Percentiles rank a stretch among this genome's conserved stretches.
Evolutionary conservation across 2,888 invertebrate genomes (phyloP).

Genomic region (Rhagonycha lutea): DNA sequence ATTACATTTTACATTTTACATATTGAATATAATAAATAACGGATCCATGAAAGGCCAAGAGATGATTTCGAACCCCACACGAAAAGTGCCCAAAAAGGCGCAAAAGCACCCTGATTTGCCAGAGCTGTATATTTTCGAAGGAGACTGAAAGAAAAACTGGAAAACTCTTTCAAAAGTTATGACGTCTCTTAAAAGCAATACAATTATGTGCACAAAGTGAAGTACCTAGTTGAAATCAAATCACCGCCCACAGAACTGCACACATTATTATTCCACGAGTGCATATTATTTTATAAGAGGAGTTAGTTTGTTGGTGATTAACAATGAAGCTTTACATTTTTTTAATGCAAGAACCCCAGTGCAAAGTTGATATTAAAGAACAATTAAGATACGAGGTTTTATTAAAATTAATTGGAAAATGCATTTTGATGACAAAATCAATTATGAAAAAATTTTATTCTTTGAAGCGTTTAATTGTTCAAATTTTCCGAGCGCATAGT

Average conservation of each 20-base stretch:
- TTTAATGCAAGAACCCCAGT: background rate
- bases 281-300: conserved; percentile 51
- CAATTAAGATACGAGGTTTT: background rate
- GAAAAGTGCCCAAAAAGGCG: too few species aligned
- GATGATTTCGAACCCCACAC: too few species aligned
- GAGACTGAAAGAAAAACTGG: conserved; percentile 6
- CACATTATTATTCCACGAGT: conserved; percentile 48
- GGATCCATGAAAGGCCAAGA: too few species aligned
- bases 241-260: conserved; percentile 45
- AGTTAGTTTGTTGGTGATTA: conserved; percentile 45
- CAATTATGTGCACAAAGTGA: conserved; percentile 30
- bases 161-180: conserved; percentile 9
- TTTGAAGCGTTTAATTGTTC: background rate
- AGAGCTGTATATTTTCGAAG: too few species aligned
- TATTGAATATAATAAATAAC: background rate
- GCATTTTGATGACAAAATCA: background rate
- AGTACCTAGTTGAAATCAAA: conserved; percentile 40
- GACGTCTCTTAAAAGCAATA: conserved; percentile 23
- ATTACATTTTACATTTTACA: too few species aligned
- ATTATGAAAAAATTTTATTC: background rate
- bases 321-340: conserved; percentile 48
- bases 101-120: too few species aligned
- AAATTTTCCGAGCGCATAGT: background rate
- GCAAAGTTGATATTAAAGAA: background rate
- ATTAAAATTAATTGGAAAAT: background rate